phyloP scores from a whole-genome alignment of 2,888 invertebrate genomes.

The Dynastes grantii region DNA sequence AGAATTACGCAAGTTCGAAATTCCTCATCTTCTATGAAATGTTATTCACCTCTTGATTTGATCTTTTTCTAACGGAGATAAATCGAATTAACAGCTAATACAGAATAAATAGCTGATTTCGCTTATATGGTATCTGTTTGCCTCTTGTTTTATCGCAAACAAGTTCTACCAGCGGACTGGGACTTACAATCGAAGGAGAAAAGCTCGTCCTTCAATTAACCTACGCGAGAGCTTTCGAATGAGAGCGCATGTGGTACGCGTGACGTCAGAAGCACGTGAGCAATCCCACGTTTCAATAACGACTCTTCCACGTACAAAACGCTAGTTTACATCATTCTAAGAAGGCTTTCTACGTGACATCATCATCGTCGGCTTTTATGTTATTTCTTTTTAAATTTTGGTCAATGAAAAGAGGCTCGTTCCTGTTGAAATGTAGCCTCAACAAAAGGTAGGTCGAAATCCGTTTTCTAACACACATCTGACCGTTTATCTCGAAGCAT shows the following conservation, averaged over 20 bases:
- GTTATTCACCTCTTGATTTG: constrained; percentile 29
- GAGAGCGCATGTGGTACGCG: constrained; percentile 28
- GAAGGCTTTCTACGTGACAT: not conserved
- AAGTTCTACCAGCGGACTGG: constrained; percentile 9
- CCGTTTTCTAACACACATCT: not conserved
- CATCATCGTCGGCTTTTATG: not conserved
- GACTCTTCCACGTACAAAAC: not conserved
- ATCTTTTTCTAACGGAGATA: not conserved
- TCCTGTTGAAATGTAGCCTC: not conserved
- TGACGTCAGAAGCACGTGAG: constrained; percentile 44
- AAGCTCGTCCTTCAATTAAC: constrained; percentile 40
- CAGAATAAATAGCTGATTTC: not conserved
- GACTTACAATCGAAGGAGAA: not conserved
- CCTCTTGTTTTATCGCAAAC: not conserved
- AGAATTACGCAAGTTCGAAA: no score
- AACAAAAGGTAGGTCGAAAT: not conserved
- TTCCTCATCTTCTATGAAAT: not conserved
- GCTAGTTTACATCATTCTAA: not conserved
- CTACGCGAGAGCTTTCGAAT: not conserved
- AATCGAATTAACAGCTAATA: not conserved
- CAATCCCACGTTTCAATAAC: constrained; percentile 20
- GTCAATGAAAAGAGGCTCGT: constrained; percentile 18
- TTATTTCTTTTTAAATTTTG: constrained; percentile 16
- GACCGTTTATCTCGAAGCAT: not conserved
- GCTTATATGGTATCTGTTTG: constrained; percentile 37